phyloP scores from a whole-genome alignment of 2,888 invertebrate genomes.

The Sinhomidia bicolor region DNA sequence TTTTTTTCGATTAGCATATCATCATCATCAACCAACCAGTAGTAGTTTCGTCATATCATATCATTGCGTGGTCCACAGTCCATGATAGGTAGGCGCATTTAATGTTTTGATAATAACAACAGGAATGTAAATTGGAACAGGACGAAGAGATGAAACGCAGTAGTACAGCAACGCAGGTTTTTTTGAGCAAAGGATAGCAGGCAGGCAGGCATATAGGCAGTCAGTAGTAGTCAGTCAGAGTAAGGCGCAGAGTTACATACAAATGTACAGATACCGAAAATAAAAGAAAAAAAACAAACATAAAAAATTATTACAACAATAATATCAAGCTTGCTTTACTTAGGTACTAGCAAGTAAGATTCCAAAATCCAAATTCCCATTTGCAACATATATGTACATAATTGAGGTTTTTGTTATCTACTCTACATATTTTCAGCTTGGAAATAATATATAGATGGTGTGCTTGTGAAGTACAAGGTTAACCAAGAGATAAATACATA shows the following conservation, averaged over 20 bases:
- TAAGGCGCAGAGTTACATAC: background rate
- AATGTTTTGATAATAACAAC: too few species aligned
- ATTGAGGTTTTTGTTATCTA: background rate
- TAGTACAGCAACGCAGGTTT: too few species aligned
- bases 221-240: background rate
- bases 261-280: background rate
- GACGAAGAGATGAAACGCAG: too few species aligned
- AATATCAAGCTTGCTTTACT: background rate
- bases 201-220: background rate
- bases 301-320: background rate
- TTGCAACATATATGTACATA: background rate
- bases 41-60: background rate
- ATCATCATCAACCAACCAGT: too few species aligned
- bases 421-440: too few species aligned
- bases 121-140: too few species aligned
- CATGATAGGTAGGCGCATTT: too few species aligned
- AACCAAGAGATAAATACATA: too few species aligned
- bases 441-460: background rate
- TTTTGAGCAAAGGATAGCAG: background rate
- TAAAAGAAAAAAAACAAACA: background rate
- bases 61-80: too few species aligned
- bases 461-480: too few species aligned
- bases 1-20: background rate
- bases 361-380: background rate
- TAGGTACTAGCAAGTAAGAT: too few species aligned